These are phyloP conservation scores for Rhagophthalmus giganteus DNA, from an alignment of 2,888 invertebrate species.

Conservation along the genomic window DNA sequence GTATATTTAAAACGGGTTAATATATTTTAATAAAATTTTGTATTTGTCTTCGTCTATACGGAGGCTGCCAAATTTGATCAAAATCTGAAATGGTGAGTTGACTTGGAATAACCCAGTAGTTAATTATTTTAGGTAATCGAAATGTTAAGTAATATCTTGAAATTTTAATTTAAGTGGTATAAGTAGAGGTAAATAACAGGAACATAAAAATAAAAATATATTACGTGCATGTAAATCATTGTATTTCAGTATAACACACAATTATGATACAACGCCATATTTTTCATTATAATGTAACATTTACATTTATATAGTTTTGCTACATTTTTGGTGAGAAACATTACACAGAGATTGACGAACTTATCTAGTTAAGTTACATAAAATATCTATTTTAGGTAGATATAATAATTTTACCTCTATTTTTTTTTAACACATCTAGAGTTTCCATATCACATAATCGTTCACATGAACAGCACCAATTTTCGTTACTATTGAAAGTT, in stretches of 20 bases:
- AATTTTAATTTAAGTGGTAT: too few relatives aligned
- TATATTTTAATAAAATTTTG: too few relatives aligned
- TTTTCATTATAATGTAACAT: slow-evolving; percentile 23
- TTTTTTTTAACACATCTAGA: slow-evolving; percentile 37
- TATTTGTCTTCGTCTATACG: too few relatives aligned
- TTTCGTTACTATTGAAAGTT: slow-evolving; percentile 28
- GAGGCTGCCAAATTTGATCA: too few relatives aligned
- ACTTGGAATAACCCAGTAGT: too few relatives aligned
- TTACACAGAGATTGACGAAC: slow-evolving; percentile 45
- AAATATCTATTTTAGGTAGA: slow-evolving; percentile 19
- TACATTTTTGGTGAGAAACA: slow-evolving; percentile 39
- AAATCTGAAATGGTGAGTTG: too few relatives aligned
- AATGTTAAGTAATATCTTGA: too few relatives aligned
- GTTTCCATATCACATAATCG: slow-evolving; percentile 46
- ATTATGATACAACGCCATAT: slow-evolving; percentile 25
- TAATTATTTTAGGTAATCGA: too few relatives aligned
- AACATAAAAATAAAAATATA: not conserved
- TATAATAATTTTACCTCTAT: slow-evolving; percentile 20
- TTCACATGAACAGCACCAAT: slow-evolving; percentile 34
- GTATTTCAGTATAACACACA: slow-evolving; percentile 25
- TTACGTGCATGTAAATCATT: not conserved
- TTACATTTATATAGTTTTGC: slow-evolving; percentile 18
- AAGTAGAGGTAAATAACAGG: not conserved
- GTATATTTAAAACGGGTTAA: too few relatives aligned
- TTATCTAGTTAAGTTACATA: slow-evolving; percentile 38